phyloP scores from a whole-genome alignment of 2,797 vertebrate species.

The Phrynocephalus forsythii region DNA sequence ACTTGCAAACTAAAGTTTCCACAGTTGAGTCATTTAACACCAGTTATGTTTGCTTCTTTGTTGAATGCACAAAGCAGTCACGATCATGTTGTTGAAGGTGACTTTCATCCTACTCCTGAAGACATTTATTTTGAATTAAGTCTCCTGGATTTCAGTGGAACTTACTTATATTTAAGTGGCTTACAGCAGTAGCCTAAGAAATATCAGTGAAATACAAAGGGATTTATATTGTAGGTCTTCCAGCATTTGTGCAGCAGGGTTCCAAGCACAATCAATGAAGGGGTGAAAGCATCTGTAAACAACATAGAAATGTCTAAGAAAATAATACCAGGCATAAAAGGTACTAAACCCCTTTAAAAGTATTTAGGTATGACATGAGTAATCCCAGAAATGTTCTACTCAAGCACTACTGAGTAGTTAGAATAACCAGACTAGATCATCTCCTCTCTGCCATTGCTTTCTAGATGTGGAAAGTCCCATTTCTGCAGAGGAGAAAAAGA shows the following conservation, averaged over 20 bases:
- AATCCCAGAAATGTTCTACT: too few species aligned
- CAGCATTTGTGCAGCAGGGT: constrained; percentile 12
- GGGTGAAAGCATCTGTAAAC: background rate
- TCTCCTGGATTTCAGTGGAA: constrained; percentile 41
- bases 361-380: too few species aligned
- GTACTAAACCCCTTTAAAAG: constrained; percentile 12
- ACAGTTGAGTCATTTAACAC: background rate
- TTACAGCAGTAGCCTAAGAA: constrained; percentile 17
- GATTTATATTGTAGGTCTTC: constrained; percentile 28
- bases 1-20: background rate
- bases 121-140: constrained; percentile 44
- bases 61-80: constrained; percentile 9
- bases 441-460: too few species aligned
- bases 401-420: too few species aligned
- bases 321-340: background rate
- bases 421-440: too few species aligned
- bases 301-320: background rate
- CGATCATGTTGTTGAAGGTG: constrained; percentile 36
- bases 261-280: constrained; percentile 40
- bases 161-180: constrained; percentile 41
- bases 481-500: too few species aligned
- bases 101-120: constrained; percentile 29
- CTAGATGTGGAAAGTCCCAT: too few species aligned
- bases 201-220: constrained; percentile 32
- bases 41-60: background rate